Percentiles rank a stretch among this genome's conserved stretches.
These are phyloP conservation scores for Cheilosia variabilis DNA, from an alignment of 2,888 invertebrate species.

Conservation along the genomic window DNA sequence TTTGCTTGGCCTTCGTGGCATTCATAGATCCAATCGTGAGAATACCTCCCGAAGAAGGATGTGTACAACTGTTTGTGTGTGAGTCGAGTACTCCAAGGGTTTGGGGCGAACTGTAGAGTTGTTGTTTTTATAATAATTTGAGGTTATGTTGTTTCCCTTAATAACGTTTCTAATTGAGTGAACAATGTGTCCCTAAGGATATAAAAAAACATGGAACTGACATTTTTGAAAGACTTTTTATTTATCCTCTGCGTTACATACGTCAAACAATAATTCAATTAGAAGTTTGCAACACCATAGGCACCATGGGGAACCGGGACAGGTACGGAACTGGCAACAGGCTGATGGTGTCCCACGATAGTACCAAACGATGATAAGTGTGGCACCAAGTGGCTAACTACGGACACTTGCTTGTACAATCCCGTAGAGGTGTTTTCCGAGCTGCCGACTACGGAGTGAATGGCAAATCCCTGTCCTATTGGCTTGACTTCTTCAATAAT, in stretches of 20 bases:
- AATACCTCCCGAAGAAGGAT: neutral
- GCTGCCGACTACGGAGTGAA: slow-evolving; percentile 18
- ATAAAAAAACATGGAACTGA: neutral
- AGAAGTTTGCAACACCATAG: slow-evolving; percentile 12
- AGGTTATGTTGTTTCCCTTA: slow-evolving; percentile 20
- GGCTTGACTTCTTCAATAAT: slow-evolving; percentile 13
- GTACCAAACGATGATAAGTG: slow-evolving; percentile 10
- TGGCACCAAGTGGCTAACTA: slow-evolving; percentile 16
- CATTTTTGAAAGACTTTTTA: slow-evolving; percentile 1
- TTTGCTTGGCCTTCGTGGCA: slow-evolving; percentile 25
- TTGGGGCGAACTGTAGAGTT: slow-evolving; percentile 12
- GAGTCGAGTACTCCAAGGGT: slow-evolving; percentile 9
- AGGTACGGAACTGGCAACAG: neutral
- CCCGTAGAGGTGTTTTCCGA: neutral
- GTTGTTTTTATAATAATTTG: slow-evolving; percentile 24
- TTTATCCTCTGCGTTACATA: slow-evolving; percentile 32
- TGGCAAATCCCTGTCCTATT: slow-evolving; percentile 2
- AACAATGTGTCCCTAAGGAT: slow-evolving; percentile 37
- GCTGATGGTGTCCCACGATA: neutral
- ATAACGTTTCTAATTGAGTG: slow-evolving; percentile 63
- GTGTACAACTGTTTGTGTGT: neutral
- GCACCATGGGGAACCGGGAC: neutral
- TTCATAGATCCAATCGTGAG: neutral
- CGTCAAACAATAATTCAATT: slow-evolving; percentile 58
- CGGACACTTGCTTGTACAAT: slow-evolving; percentile 15